Conservation (phyloP, 37 sponge, comb jelly and placozoan genomes). For the Agelas oroides region DNA sequence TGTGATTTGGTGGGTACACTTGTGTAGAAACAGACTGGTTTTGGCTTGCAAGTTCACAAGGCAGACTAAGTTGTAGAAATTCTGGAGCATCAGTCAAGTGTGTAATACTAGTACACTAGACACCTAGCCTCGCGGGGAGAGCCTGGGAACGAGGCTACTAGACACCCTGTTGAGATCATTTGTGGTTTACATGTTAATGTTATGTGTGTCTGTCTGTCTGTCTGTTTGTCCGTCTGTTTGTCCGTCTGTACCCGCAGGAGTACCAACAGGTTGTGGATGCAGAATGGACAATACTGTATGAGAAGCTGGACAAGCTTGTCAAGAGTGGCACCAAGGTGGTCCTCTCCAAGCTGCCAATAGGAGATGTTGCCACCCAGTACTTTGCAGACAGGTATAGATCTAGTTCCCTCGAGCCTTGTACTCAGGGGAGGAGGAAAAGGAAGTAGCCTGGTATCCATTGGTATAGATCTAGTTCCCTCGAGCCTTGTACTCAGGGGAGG, state of each 20-base stretch:
- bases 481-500: neutral
- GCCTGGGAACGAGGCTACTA: too few relatives aligned
- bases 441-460: too few relatives aligned
- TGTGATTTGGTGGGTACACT: too few relatives aligned
- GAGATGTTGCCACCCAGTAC: slow-evolving; percentile 99
- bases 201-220: neutral
- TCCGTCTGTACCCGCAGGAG: slow-evolving; percentile 75
- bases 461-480: too few relatives aligned
- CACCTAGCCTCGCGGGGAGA: too few relatives aligned
- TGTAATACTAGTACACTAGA: too few relatives aligned
- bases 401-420: neutral
- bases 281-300: slow-evolving; percentile 98
- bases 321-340: slow-evolving; percentile 97
- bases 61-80: too few relatives aligned
- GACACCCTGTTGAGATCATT: too few relatives aligned
- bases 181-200: neutral
- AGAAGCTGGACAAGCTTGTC: slow-evolving; percentile 94
- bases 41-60: too few relatives aligned
- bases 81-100: too few relatives aligned
- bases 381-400: slow-evolving; percentile 96
- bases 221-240: too few relatives aligned
- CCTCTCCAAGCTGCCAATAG: slow-evolving; percentile 98
- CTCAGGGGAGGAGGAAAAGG: neutral
- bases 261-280: slow-evolving; percentile 98
- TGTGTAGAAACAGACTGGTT: too few relatives aligned